Conservation (phyloP, 2,113 vertebrate genomes). For the Xenus cinereus region DNA sequence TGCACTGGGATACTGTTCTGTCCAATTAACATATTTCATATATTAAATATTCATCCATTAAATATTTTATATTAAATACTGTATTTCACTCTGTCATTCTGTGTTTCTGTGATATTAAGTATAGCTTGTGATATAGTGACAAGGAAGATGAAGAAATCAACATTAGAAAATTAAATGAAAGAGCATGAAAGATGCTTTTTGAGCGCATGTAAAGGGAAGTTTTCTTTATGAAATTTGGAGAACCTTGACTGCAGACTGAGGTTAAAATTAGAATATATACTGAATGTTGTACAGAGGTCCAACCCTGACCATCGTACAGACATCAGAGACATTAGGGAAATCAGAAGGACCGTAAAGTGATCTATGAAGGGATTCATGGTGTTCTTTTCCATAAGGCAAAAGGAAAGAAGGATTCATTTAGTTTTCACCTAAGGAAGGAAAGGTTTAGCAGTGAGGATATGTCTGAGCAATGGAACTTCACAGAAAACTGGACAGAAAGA, state of each 20-base stretch:
- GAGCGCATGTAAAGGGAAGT: not conserved
- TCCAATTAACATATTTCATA: too few species aligned
- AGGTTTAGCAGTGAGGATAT: not conserved
- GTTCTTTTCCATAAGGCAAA: not conserved
- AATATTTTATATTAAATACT: too few species aligned
- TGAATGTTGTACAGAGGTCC: not conserved
- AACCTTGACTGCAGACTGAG: not conserved
- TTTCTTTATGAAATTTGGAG: not conserved
- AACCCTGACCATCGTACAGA: not conserved
- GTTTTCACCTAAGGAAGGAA: not conserved
- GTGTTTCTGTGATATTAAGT: not conserved
- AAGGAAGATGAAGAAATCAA: not conserved
- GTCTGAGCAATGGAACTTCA: not conserved
- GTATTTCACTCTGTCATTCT: too few species aligned
- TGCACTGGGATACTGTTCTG: not conserved
- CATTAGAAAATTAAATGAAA: not conserved
- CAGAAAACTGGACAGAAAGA: not conserved
- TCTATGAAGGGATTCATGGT: not conserved
- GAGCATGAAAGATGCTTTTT: rapidly evolving
- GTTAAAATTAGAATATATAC: not conserved
- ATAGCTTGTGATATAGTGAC: not conserved
- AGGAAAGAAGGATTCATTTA: not conserved
- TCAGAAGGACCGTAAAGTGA: not conserved
- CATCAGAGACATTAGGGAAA: not conserved
- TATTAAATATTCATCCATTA: too few species aligned